Evolutionary conservation across 2,113 vertebrate genomes (phyloP).

Genomic region (Antechinus stuartii): DNA sequence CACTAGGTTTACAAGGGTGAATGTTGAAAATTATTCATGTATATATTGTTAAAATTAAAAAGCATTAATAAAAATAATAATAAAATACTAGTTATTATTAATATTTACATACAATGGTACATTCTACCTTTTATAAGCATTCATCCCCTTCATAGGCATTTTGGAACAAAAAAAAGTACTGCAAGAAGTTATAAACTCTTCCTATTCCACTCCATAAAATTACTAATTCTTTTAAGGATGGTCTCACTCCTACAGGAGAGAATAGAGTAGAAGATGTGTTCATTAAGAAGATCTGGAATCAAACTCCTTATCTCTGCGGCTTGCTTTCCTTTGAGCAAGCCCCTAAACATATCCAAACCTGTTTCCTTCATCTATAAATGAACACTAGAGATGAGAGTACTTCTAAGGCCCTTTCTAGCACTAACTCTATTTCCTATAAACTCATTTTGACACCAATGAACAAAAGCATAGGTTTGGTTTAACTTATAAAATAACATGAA

Average conservation of each 20-base stretch:
- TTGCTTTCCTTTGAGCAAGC: not conserved
- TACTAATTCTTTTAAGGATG: not conserved
- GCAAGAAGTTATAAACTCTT: not conserved
- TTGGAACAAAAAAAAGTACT: not conserved
- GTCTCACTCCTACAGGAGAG: not conserved
- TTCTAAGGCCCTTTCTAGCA: not conserved
- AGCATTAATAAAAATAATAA: too few relatives aligned
- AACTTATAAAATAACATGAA: not conserved
- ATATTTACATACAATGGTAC: not conserved
- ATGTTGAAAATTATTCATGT: too few relatives aligned
- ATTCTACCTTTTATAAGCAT: not conserved
- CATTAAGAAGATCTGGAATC: not conserved
- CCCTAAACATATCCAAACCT: not conserved
- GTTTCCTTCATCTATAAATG: not conserved
- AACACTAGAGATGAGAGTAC: not conserved
- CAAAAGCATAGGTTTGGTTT: not conserved
- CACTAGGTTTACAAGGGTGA: too few relatives aligned
- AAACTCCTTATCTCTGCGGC: not conserved
- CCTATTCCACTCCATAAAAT: not conserved
- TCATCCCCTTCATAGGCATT: not conserved
- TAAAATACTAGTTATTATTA: not conserved
- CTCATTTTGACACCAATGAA: not conserved
- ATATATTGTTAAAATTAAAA: too few relatives aligned
- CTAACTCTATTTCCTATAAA: not conserved
- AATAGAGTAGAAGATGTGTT: not conserved